Evolutionary conservation across 1,140 invertebrate genomes (phyloP).

Genomic region (Meloidogyne chitwoodi): DNA sequence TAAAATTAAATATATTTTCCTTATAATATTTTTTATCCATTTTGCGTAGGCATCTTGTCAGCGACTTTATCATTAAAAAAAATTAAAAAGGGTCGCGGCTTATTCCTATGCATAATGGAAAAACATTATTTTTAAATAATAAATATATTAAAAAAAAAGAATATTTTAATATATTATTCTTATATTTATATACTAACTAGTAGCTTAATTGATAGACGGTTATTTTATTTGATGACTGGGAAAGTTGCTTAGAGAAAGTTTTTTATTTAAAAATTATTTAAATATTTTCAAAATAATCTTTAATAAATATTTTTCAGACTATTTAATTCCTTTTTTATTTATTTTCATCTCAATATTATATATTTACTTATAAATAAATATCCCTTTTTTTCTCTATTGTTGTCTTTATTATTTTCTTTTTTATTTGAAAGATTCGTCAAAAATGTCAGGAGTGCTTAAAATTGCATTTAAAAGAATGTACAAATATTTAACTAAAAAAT

Average conservation of each 20-base stretch:
- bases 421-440: neutral
- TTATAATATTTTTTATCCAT: neutral
- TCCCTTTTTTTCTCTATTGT: neutral
- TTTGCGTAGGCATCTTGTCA: slow-evolving; percentile 21
- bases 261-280: too few relatives aligned
- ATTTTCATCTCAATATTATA: neutral
- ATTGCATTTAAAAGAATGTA: neutral
- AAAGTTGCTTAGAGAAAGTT: neutral
- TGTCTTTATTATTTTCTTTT: neutral
- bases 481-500: too few relatives aligned
- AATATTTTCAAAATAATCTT: too few relatives aligned
- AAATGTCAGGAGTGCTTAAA: neutral
- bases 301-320: too few relatives aligned
- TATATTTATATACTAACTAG: too few relatives aligned
- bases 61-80: neutral
- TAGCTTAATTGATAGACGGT: neutral
- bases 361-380: neutral
- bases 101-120: slow-evolving; percentile 13
- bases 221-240: neutral
- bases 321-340: too few relatives aligned
- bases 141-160: neutral
- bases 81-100: neutral
- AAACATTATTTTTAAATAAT: neutral
- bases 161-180: too few relatives aligned
- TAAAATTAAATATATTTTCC: neutral